Base-by-base conservation (phyloP, 1,140 invertebrate genomes). In the Drosophila ercepeae region DNA sequence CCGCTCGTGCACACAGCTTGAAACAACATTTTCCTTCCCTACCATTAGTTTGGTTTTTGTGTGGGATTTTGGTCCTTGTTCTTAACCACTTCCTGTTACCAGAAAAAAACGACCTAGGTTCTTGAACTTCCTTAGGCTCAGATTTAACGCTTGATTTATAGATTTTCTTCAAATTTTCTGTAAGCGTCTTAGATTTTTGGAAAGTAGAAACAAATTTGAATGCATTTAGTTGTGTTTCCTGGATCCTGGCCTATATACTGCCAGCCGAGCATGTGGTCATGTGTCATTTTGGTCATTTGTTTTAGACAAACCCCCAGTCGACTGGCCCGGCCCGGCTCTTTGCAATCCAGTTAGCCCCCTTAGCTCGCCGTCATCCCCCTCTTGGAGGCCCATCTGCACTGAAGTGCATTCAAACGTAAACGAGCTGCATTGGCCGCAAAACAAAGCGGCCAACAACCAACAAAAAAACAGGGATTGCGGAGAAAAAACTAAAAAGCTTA, bases 221-320 rank as follows among this genome's bases (percentile, higher is more conserved):
- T 32, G 29, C 29, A 32, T 34, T 41, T 49, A 21, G 8, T 4
- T 58, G 27, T 51, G 36, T 52, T n/a, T n/a, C n/a, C n/a, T n/a
- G n/a, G n/a, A n/a, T n/a, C n/a, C n/a, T 54, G 60, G 54, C 39
- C n/a, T n/a, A n/a, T 34, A 61, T 44, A 45, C 34, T 32, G 29
- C 25, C 21, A 14, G 21, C 32, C 27, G 45, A 19, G 23, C 69
- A 25, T 36, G 29, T 74, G 70, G 69, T 70, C 81, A 79, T 88
- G 82, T 88, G 77, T 88, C 82, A 88, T 86, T 88, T 88, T 81
- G 82, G 63, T 82, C 82, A 88, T 86, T 86, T 88, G 82, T 88
- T 86, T 86, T 81, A 57, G 82, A 75, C 77, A 88, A 88, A 52
- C 61, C 55, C 67, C 72, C 58, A 58, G 67, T 67, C 50, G 50